Evolutionary conservation across 1,140 invertebrate species (phyloP).

Genomic region (Acromyrmex charruanus): DNA sequence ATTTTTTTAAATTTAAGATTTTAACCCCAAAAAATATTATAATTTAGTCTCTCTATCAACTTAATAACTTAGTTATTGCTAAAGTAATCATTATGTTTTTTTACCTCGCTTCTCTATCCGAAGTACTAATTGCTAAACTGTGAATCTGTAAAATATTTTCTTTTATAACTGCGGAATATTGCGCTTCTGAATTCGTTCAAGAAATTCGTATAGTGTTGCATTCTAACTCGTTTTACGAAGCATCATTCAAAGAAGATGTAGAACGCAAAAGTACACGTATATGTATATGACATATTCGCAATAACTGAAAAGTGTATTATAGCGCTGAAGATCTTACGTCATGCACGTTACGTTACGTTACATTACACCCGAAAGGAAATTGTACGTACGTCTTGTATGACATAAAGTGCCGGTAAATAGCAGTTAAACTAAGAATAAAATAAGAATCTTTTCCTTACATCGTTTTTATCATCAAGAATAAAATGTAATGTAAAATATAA

Average conservation of each 20-base stretch:
- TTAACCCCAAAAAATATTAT: background rate
- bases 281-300: constrained; percentile 31
- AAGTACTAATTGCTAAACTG: constrained; percentile 1
- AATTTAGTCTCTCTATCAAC: background rate
- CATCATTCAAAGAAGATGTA: constrained; percentile 53
- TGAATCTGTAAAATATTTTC: constrained; percentile 47
- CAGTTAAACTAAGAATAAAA: constrained; percentile 5
- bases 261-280: constrained; percentile 20
- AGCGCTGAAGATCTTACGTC: constrained; percentile 42
- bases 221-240: constrained; percentile 57
- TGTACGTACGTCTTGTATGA: background rate
- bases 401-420: constrained; percentile 16
- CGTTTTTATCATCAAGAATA: background rate
- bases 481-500: background rate
- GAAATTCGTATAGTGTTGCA: constrained; percentile 53
- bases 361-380: constrained; percentile 49
- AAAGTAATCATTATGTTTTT: background rate
- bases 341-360: constrained; percentile 21
- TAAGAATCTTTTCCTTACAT: background rate
- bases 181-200: constrained; percentile 24
- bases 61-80: background rate
- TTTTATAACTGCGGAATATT: constrained; percentile 41
- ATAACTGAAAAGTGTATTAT: constrained; percentile 58
- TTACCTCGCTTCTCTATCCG: background rate
- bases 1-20: background rate